Conservation (phyloP, 2,113 vertebrate genomes). For the Anseranas semipalmata region DNA sequence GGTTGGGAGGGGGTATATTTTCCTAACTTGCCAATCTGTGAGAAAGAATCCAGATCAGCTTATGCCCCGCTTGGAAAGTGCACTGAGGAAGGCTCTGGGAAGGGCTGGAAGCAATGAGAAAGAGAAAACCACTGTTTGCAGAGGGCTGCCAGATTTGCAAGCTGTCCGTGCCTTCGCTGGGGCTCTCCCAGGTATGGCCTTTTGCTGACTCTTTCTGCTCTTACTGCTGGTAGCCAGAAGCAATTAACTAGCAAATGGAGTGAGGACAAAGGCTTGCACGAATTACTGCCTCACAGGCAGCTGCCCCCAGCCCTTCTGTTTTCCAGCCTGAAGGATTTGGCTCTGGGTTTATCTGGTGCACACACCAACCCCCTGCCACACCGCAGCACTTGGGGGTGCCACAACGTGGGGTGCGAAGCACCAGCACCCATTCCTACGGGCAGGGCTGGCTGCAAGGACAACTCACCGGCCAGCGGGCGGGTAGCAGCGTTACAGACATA, state of each 20-base stretch:
- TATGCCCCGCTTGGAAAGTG: not conserved
- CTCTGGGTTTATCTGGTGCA: not conserved
- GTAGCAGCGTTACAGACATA: not conserved
- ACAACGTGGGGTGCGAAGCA: fast-evolving
- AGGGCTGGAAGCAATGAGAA: not conserved
- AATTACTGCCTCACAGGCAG: not conserved
- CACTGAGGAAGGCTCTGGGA: not conserved
- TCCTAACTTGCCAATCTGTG: not conserved
- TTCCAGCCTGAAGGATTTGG: not conserved
- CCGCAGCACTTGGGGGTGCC: fast-evolving
- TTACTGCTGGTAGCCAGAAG: not conserved
- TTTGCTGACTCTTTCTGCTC: not conserved
- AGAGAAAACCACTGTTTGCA: not conserved
- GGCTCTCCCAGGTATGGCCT: not conserved
- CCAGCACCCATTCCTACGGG: not conserved
- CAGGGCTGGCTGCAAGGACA: not conserved
- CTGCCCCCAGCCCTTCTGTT: not conserved
- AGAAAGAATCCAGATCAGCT: not conserved
- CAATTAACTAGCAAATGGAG: not conserved
- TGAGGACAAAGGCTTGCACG: not conserved
- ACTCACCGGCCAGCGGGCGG: fast-evolving
- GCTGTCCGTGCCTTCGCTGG: not conserved
- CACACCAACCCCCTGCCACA: not conserved
- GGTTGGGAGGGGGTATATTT: not conserved
- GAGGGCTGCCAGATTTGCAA: not conserved